Evolutionary conservation across 1,140 invertebrate species (phyloP).

Genomic region (Polypedilum pembai): DNA sequence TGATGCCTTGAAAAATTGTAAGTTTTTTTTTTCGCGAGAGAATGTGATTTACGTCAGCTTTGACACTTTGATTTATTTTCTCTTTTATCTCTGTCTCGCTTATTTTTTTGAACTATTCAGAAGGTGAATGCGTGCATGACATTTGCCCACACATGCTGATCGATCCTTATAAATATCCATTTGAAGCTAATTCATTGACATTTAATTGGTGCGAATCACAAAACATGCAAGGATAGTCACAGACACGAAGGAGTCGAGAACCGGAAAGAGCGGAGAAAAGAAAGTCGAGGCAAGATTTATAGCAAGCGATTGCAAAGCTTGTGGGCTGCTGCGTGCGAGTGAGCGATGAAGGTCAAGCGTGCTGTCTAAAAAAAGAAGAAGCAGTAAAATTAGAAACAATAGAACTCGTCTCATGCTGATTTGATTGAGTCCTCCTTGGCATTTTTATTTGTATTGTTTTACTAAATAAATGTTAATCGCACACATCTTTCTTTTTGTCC

Average conservation of each 20-base stretch:
- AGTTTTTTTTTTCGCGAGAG: too few species aligned
- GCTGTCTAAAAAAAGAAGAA: neutral
- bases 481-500: too few species aligned
- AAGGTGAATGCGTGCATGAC: neutral
- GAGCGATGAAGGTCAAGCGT: neutral
- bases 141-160: neutral
- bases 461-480: too few species aligned
- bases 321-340: neutral
- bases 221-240: neutral
- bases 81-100: too few species aligned
- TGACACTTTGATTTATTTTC: too few species aligned
- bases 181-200: neutral
- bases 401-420: neutral
- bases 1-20: too few species aligned
- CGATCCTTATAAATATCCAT: neutral
- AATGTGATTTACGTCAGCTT: too few species aligned
- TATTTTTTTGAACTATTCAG: too few species aligned
- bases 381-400: neutral
- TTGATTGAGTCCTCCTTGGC: too few species aligned
- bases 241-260: slow-evolving; percentile 16
- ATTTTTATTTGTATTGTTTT: too few species aligned
- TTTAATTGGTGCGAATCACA: neutral
- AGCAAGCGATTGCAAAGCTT: too few species aligned
- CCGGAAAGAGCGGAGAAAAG: neutral
- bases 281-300: too few species aligned